These are phyloP conservation scores for Dendrocopos noguchii DNA, from an alignment of 2,113 vertebrate genomes.

Conservation along the genomic window DNA sequence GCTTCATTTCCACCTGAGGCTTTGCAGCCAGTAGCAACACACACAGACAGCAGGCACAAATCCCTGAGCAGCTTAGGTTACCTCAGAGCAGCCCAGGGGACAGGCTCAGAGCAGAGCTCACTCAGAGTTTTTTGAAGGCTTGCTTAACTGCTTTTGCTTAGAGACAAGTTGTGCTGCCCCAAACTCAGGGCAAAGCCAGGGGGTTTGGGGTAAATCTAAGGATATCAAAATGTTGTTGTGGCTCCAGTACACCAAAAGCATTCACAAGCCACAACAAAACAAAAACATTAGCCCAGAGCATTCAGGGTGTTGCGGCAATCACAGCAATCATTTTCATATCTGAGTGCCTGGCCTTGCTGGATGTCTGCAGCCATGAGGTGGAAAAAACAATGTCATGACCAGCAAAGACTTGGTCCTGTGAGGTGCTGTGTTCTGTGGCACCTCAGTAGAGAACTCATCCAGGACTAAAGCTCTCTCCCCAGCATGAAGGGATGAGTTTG, in stretches of 20 bases:
- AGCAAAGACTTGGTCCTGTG: background rate
- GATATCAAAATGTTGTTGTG: background rate
- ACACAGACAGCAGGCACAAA: background rate
- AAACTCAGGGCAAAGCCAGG: background rate
- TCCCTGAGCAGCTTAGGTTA: background rate
- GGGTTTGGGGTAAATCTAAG: background rate
- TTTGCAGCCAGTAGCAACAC: background rate
- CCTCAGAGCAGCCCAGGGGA: background rate
- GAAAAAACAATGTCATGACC: background rate
- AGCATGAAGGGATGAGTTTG: background rate
- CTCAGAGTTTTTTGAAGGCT: background rate
- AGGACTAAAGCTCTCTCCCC: background rate
- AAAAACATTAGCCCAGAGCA: background rate
- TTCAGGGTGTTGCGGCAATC: background rate
- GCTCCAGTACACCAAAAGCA: background rate
- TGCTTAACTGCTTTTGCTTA: background rate
- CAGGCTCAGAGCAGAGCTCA: background rate
- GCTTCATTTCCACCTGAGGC: background rate
- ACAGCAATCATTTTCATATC: background rate
- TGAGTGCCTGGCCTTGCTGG: background rate
- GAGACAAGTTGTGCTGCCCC: background rate
- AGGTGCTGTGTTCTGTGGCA: background rate
- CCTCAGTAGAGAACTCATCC: background rate
- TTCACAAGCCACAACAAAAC: background rate
- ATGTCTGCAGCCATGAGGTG: no score